These are phyloP conservation scores for Ceriagrion tenellum DNA, from an alignment of 2,888 invertebrate species.

Conservation along the genomic window DNA sequence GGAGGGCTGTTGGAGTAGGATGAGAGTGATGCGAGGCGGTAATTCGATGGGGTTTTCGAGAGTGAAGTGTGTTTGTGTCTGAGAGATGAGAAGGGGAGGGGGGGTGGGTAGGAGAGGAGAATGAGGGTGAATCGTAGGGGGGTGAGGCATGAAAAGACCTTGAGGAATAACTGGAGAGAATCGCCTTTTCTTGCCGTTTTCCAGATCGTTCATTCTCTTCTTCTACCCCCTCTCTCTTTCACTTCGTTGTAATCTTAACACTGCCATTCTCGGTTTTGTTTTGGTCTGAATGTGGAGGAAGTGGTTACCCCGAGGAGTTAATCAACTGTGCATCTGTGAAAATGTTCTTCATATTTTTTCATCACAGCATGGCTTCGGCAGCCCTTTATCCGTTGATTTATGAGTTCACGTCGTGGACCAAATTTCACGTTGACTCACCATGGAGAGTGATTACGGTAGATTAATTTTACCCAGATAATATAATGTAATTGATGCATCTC, in stretches of 20 bases:
- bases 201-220: not conserved
- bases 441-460: no score
- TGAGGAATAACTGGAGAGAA: constrained; percentile 26
- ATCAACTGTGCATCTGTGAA: not conserved
- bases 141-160: not conserved
- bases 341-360: not conserved
- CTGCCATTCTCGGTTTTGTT: not conserved
- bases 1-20: no score
- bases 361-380: not conserved
- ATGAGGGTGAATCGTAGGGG: not conserved
- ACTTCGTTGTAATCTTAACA: not conserved
- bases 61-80: not conserved
- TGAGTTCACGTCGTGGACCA: not conserved
- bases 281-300: not conserved
- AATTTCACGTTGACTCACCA: no score
- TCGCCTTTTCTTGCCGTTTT: not conserved
- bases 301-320: not conserved
- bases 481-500: no score
- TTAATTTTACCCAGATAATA: no score
- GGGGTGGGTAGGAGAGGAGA: not conserved
- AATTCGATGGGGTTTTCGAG: constrained; percentile 17
- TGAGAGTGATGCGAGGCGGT: not conserved
- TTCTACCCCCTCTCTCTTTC: not conserved
- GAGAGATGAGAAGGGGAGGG: no score
- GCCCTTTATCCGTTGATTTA: not conserved